Base-by-base conservation (phyloP, 1,140 invertebrate genomes). In the Manduca sexta region DNA sequence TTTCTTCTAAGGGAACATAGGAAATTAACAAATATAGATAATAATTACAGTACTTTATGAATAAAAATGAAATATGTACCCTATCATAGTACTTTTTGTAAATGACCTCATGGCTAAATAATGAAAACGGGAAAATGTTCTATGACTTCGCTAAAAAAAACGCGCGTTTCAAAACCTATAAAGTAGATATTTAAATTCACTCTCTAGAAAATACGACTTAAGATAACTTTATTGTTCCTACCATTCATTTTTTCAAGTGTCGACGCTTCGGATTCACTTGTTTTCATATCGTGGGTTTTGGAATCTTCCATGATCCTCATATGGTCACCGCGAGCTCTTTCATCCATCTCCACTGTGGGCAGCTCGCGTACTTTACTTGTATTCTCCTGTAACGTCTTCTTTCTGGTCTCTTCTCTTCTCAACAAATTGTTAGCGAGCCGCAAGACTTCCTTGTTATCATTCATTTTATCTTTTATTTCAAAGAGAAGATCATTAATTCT, bases 381-480 rank as follows among this genome's bases (percentile, higher is more conserved):
- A 16, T 51, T 52, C 37, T 59, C 52, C 12, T 40, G 18, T 11
- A 53, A 15, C 30, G 34, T 12, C 40, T 60, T 71, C 29, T 65
- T 64, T 44, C 61, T 71, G 15, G 45, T 60, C 39, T 74, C 72
- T 49, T 75, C 75, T 38, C 73, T 64, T 39, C 56, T 57, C 14
- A 86, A 56, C 49, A 86, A 63, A 49, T 63, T 84, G 60, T 86
- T 72, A n/a, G 84, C 80, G 14, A 82, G 40, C 37, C 69, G 53
- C 33, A 83, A 53, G 0, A 86, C 81, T 50, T 84, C 79, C 43
- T 77, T 73, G 50, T 84, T 86, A 44, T 81, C 70, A 45, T 84
- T 86, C 74, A 84, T 81, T 58, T 81, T 79, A 45, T 77, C 71
- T 57, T 84, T 83, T 38, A 84, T 84, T 45, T 77, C 66, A 34